Evolutionary conservation across 2,888 invertebrate species (phyloP).

Genomic region (Phania funesta): DNA sequence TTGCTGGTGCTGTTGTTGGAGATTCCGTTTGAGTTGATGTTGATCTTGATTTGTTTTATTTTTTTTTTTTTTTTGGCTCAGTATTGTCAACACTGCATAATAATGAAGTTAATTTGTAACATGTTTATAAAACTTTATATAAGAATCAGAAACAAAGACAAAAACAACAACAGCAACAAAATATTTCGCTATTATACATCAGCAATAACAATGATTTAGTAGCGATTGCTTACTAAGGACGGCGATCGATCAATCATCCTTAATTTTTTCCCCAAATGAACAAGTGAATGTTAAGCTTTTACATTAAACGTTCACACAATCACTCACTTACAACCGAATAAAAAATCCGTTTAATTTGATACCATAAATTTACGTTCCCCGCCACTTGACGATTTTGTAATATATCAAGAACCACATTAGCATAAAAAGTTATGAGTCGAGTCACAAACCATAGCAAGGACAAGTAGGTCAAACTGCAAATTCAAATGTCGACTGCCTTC

Average conservation of each 20-base stretch:
- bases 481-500: too few species aligned
- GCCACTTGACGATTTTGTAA: too few species aligned
- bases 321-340: too few species aligned
- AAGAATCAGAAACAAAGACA: conserved; percentile 29
- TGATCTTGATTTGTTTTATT: conserved; percentile 63
- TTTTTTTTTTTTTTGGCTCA: conserved; percentile 41
- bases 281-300: too few species aligned
- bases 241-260: background rate
- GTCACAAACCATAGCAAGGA: too few species aligned
- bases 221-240: conserved; percentile 11
- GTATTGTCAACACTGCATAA: conserved; percentile 72
- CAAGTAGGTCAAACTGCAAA: too few species aligned
- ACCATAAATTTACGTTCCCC: too few species aligned
- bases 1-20: conserved; percentile 38
- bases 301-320: too few species aligned
- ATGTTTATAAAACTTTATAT: conserved; percentile 54
- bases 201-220: conserved; percentile 38
- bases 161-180: conserved; percentile 16
- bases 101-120: conserved; percentile 71
- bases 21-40: conserved; percentile 43
- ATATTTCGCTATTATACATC: conserved; percentile 10
- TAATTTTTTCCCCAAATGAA: background rate
- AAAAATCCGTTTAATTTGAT: too few species aligned
- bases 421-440: too few species aligned
- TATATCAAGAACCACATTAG: too few species aligned